Base-by-base conservation (phyloP, 2,888 invertebrate genomes). In the Nomada goodeniana region DNA sequence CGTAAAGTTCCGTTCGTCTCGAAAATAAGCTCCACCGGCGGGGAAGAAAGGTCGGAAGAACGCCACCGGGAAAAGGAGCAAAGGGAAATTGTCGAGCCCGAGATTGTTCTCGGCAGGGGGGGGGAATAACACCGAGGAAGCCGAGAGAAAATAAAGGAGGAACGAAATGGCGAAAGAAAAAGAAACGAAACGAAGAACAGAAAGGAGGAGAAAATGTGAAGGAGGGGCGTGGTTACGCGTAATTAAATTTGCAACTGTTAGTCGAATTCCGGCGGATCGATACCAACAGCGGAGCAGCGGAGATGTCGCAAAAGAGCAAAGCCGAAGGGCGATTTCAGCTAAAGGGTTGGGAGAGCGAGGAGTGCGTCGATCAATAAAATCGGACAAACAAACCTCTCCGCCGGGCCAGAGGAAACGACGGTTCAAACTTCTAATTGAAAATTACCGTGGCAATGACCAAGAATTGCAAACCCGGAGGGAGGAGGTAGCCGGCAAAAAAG, bases 241-340 rank as follows among this genome's bases (percentile, higher is more conserved):
- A 90, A 91, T 91, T 90, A 89, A 90, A 91, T 91, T 90, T 88
- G 85, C 89, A 86, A 89, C 86, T 86, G 88, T 89, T 90, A 88
- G 90, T 90, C 88, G 86, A 89, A 85, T 89, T 89, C 69, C 71
- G 80, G 72, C 84, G 85, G 82, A 89, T 90, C 90, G 90, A 90
- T 89, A 85, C 76, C 75, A 55, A 53, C 52, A 29, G 75, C 52
- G 42, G 75, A 55, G 72, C 50, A 72, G 61, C 71, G 59, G 65
- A 73, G 61, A 61, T 63, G 72, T 52, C 52, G 65, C 64, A 47
- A 69, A 67, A 53, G 61, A 57, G 50, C 20, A 60, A 63, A 23
- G 42, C 18, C 52, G n/a, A 13, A 13, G 71, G 68, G 44, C 29
- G 77, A 61, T 50, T 53, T 18, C 61, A 26, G 57, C 20, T n/a